A percentile compares a stretch with the other conserved stretches of the same genome.
These are phyloP conservation scores for Schizotus pectinicornis DNA, from an alignment of 2,888 invertebrate genomes.

Conservation along the genomic window DNA sequence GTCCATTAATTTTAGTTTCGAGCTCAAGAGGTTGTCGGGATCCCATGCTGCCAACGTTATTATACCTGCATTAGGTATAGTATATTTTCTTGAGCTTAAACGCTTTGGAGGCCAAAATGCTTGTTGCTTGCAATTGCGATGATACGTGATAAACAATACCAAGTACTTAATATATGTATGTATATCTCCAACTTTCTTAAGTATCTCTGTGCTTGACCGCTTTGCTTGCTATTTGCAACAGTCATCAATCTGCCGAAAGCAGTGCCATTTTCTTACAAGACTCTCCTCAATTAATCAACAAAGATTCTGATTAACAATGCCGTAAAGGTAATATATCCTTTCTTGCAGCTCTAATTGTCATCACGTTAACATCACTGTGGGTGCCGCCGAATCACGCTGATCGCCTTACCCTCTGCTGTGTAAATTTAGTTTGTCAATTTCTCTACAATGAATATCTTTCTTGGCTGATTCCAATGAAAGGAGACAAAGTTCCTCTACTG, in stretches of 20 bases:
- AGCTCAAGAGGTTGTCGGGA: conserved; percentile 65
- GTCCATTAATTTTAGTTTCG: conserved; percentile 64
- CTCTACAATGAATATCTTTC: conserved; percentile 66
- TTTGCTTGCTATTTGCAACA: too few species aligned
- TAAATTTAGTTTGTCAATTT: conserved; percentile 69
- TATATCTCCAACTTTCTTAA: too few species aligned
- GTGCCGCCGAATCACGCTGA: conserved; percentile 65
- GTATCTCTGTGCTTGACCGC: too few species aligned
- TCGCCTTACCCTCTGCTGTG: conserved; percentile 63
- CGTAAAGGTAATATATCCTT: too few species aligned
- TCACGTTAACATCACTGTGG: conserved; percentile 65
- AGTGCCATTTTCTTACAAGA: too few species aligned
- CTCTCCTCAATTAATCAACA: too few species aligned
- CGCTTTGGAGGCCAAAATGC: too few species aligned
- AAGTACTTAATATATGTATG: too few species aligned
- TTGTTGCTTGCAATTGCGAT: too few species aligned
- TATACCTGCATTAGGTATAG: conserved; percentile 61
- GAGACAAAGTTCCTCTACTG: conserved; percentile 65
- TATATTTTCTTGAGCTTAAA: not conserved
- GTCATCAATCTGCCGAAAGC: too few species aligned
- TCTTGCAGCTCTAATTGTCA: conserved; percentile 50
- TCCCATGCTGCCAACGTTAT: conserved; percentile 65
- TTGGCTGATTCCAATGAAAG: conserved; percentile 67
- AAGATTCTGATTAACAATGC: too few species aligned
- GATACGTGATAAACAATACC: too few species aligned